Evolutionary conservation across 2,888 invertebrate genomes (phyloP).

Genomic region (Noctuana brunneofusca): DNA sequence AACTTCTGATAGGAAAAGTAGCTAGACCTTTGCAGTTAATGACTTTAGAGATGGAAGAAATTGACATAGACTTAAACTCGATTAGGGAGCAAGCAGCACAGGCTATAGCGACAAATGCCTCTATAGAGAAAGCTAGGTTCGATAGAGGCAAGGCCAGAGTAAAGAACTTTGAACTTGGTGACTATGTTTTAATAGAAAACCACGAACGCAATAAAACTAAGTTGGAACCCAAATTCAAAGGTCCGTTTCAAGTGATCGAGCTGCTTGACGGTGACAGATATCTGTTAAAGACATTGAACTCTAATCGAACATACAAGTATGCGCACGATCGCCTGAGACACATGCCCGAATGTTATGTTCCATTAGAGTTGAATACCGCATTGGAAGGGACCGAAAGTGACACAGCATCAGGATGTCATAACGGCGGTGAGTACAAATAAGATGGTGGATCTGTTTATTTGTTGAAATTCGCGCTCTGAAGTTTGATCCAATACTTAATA

Average conservation of each 20-base stretch:
- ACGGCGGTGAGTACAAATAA: no score
- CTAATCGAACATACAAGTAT: constrained; percentile 6
- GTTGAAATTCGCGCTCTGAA: no score
- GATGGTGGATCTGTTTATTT: no score
- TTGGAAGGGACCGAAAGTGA: no score
- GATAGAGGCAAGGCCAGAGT: constrained; percentile 27
- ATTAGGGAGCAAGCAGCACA: neutral
- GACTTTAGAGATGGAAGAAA: neutral
- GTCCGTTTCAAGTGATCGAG: constrained; percentile 38
- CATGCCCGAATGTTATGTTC: no score
- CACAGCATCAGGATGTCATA: no score
- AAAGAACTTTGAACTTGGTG: constrained; percentile 23
- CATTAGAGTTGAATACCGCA: no score
- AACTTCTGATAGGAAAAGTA: neutral
- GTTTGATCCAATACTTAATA: no score
- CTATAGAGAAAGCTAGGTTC: no score
- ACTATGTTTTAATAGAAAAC: constrained; percentile 28
- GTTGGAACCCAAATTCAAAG: constrained; percentile 41
- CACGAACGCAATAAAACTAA: constrained; percentile 37
- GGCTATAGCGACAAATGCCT: constrained; percentile 4
- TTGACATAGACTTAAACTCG: neutral
- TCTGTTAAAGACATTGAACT: neutral
- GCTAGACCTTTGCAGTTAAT: constrained; percentile 2
- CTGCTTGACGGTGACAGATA: constrained; percentile 19
- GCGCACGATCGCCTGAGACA: neutral